phyloP scores from a whole-genome alignment of 2,797 vertebrate genomes.

The Emys orbicularis region DNA sequence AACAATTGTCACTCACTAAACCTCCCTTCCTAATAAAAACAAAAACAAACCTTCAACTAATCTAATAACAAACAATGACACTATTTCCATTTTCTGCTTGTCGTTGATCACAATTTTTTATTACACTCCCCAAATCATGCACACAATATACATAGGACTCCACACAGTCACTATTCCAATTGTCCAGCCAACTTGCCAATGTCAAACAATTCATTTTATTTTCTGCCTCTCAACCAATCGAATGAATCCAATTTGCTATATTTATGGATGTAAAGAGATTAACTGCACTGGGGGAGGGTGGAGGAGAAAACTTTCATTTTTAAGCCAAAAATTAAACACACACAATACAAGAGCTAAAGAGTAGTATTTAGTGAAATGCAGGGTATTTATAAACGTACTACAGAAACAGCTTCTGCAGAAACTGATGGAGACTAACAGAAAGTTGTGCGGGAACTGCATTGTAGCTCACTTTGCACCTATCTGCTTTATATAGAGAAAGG shows the following conservation, averaged over 20 bases:
- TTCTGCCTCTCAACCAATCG: not conserved
- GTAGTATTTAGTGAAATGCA: constrained; percentile 27
- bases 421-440: not conserved
- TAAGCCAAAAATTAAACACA: constrained; percentile 5
- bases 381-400: constrained; percentile 46
- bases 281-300: constrained; percentile 8
- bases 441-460: not conserved
- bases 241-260: constrained; percentile 25
- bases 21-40: constrained; percentile 40
- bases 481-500: not conserved
- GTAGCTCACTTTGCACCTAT: not conserved
- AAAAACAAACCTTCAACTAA: not conserved
- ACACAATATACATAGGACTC: not conserved
- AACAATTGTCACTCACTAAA: constrained; percentile 30
- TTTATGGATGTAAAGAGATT: constrained; percentile 26
- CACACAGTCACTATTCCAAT: not conserved
- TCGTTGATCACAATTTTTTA: not conserved
- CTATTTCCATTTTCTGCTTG: not conserved
- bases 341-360: constrained; percentile 54
- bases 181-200: constrained; percentile 38
- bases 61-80: not conserved
- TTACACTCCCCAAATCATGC: not conserved
- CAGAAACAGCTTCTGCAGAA: constrained; percentile 36
- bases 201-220: constrained; percentile 60
- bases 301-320: not conserved